These are phyloP conservation scores for Drosophila antonietae DNA, from an alignment of 2,888 invertebrate species.

Conservation along the genomic window DNA sequence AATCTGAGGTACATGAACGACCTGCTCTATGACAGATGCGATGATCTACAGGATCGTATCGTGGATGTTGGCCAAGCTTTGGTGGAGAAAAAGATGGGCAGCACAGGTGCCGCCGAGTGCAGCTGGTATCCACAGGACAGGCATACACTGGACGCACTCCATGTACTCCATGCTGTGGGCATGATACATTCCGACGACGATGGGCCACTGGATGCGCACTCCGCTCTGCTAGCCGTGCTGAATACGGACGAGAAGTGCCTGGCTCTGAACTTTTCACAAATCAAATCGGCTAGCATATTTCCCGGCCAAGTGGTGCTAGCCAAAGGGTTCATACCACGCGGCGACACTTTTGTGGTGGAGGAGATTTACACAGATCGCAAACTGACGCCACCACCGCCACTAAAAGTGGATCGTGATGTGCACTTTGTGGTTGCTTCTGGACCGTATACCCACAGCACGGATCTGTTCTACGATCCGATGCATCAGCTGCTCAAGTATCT, in stretches of 20 bases:
- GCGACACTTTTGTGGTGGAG: constrained; percentile 88
- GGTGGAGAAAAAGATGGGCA: constrained; percentile 80
- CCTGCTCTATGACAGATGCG: constrained; percentile 78
- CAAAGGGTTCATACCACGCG: constrained; percentile 90
- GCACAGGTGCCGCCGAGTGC: constrained; percentile 72
- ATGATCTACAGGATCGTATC: constrained; percentile 81
- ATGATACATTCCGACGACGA: constrained; percentile 91
- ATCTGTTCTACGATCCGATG: constrained; percentile 92
- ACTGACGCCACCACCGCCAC: constrained; percentile 83
- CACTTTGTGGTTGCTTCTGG: constrained; percentile 92
- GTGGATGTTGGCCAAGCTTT: constrained; percentile 80
- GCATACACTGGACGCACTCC: constrained; percentile 75
- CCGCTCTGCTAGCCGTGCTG: constrained; percentile 89
- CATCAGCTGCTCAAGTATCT: constrained; percentile 90
- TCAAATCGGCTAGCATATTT: constrained; percentile 83
- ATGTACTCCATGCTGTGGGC: constrained; percentile 86
- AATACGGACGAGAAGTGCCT: constrained; percentile 85
- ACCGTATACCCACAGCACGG: constrained; percentile 92
- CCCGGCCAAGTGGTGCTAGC: constrained; percentile 87
- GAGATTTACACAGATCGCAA: constrained; percentile 87
- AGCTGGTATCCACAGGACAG: constrained; percentile 82
- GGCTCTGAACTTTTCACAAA: constrained; percentile 85
- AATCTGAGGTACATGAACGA: constrained; percentile 85
- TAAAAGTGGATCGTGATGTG: constrained; percentile 86
- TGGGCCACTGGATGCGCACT: constrained; percentile 89